phyloP scores from a whole-genome alignment of 2,888 invertebrate genomes.

The Perdita meconis region DNA sequence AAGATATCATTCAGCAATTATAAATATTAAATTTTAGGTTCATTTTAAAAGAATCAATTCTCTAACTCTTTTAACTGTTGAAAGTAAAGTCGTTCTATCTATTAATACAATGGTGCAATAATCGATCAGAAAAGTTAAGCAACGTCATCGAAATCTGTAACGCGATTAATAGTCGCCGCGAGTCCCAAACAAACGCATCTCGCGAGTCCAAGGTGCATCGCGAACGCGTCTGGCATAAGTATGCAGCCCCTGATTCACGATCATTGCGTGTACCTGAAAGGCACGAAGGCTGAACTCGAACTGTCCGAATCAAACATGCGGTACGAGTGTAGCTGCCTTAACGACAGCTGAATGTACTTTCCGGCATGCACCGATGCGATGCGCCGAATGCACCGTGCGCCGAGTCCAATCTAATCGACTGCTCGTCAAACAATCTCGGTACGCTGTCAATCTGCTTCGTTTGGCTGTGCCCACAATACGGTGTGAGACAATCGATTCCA shows the following conservation, averaged over 20 bases:
- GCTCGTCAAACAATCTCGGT: slow-evolving; percentile 66
- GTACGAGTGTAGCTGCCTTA: slow-evolving; percentile 35
- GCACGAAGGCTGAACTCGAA: slow-evolving; percentile 62
- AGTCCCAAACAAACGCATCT: slow-evolving; percentile 2
- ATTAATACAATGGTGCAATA: too few species aligned
- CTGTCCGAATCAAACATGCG: slow-evolving; percentile 67
- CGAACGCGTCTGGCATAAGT: slow-evolving; percentile 25
- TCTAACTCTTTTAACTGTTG: too few species aligned
- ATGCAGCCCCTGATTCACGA: slow-evolving; percentile 21
- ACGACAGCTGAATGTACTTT: slow-evolving; percentile 53
- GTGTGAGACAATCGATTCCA: slow-evolving; percentile 62
- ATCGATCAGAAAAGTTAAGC: not conserved
- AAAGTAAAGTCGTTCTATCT: too few species aligned
- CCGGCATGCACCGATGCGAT: slow-evolving; percentile 33
- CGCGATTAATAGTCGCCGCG: slow-evolving; percentile 24
- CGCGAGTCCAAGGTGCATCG: slow-evolving; percentile 33
- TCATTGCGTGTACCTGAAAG: slow-evolving; percentile 23
- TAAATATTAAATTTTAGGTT: too few species aligned
- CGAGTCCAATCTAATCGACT: slow-evolving; percentile 64
- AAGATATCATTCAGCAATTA: too few species aligned
- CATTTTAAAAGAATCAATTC: too few species aligned
- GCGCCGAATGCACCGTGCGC: slow-evolving; percentile 29
- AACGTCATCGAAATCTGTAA: slow-evolving; percentile 4
- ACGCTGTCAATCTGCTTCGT: slow-evolving; percentile 63
- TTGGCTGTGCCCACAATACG: slow-evolving; percentile 48